phyloP scores from a whole-genome alignment of 2,888 invertebrate species.

The Zhuqinia jingwanae region DNA sequence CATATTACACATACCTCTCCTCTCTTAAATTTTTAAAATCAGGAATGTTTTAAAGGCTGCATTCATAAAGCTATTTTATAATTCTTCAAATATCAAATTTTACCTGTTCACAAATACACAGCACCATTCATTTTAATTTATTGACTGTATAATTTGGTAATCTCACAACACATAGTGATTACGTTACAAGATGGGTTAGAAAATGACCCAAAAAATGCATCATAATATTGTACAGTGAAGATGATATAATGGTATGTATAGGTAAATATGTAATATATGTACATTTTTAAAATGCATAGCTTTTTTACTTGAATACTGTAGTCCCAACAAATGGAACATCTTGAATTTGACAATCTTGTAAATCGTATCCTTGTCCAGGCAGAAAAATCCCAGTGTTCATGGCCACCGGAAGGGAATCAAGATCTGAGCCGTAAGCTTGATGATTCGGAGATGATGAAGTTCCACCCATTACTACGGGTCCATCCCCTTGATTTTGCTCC shows the following conservation, averaged over 20 bases:
- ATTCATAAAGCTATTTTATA: too few relatives aligned
- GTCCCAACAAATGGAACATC: slow-evolving; percentile 78
- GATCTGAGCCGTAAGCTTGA: slow-evolving; percentile 64
- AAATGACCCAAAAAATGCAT: not conserved
- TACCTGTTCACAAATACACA: too few relatives aligned
- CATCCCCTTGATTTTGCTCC: slow-evolving; percentile 68
- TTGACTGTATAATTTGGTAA: not conserved
- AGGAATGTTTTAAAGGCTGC: too few relatives aligned
- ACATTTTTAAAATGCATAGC: not conserved
- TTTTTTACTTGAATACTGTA: slow-evolving; percentile 78
- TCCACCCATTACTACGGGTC: slow-evolving; percentile 68
- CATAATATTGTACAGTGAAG: not conserved
- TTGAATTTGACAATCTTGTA: slow-evolving; percentile 79
- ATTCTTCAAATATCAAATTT: too few relatives aligned
- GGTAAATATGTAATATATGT: not conserved
- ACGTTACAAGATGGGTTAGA: slow-evolving; percentile 6
- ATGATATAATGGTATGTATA: not conserved
- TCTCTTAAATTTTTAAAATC: too few relatives aligned
- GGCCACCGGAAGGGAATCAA: slow-evolving; percentile 78
- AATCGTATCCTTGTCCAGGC: slow-evolving; percentile 75
- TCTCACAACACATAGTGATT: slow-evolving; percentile 1
- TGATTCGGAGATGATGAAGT: slow-evolving; percentile 72
- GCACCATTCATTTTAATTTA: not conserved
- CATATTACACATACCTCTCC: too few relatives aligned
- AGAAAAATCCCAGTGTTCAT: slow-evolving; percentile 79